Percentiles rank a stretch among this genome's conserved stretches.
Evolutionary conservation across 2,113 vertebrate genomes (phyloP).

Genomic region (Poeciliopsis turrubarensis): DNA sequence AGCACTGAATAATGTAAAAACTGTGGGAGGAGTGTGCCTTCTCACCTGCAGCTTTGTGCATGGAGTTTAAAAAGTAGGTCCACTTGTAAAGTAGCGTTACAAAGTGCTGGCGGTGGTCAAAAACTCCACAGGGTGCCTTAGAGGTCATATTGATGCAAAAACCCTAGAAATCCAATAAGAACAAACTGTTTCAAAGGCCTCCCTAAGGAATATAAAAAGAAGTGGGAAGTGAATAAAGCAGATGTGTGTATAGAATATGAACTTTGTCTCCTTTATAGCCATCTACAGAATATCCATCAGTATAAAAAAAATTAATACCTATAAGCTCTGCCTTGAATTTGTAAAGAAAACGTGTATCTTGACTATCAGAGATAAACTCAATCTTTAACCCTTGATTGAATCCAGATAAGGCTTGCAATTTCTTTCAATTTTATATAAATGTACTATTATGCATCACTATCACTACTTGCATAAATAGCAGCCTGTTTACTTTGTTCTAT

Average conservation of each 20-base stretch:
- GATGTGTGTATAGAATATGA: constrained; percentile 2
- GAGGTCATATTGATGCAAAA: constrained; percentile 11
- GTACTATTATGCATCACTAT: neutral
- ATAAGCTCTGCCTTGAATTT: neutral
- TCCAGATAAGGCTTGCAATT: neutral
- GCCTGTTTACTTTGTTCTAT: neutral
- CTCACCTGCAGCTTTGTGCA: neutral
- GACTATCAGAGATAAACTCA: too few relatives aligned
- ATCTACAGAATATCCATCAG: neutral
- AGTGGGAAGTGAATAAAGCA: neutral
- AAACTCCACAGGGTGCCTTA: neutral
- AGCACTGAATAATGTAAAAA: constrained; percentile 11
- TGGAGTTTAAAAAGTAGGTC: neutral
- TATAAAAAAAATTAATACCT: neutral
- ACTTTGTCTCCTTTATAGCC: neutral
- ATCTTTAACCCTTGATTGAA: too few relatives aligned
- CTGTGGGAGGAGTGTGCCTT: neutral
- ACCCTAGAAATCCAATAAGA: neutral
- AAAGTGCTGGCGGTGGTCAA: neutral
- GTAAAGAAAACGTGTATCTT: too few relatives aligned
- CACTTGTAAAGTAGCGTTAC: neutral
- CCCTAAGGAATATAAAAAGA: neutral
- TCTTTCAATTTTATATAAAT: neutral
- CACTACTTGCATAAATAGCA: neutral
- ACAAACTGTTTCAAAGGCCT: neutral